Base-by-base conservation (phyloP, 2,888 invertebrate species). In the Perdita meconis region DNA sequence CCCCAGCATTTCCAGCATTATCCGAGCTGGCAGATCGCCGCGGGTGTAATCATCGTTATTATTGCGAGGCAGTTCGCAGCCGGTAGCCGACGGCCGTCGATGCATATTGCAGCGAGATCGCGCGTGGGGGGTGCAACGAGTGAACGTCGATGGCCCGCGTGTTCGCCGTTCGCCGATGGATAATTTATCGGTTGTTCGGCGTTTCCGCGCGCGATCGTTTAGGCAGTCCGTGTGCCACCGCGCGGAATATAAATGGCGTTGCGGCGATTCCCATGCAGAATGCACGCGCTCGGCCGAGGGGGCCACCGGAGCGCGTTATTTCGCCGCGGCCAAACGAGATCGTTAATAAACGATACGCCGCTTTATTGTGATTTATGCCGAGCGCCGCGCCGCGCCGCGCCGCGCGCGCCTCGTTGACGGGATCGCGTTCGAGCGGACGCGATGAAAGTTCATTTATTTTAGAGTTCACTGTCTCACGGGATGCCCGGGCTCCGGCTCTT, bases 261-360 rank as follows among this genome's bases (percentile, higher is more conserved):
- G 66, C 68, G n/a, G 70, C 70, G 67, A 78, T 83, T 79, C 72
- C 79, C 75, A 80, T 83, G 76, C 73, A 71, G 78, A 80, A 73
- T 78, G 82, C 80, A 82, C 55, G 63, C 55, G 55, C 36, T 47
- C 24, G 24, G 38, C 5, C 30, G n/a, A n/a, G n/a, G n/a, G n/a
- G 30, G 30, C 47, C 24, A n/a, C 66, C 36, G 59, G 47, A 64
- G n/a, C 71, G 65, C 64, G 64, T 68, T 77, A 63, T 65, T 64
- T 53, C 74, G 67, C 55, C 67, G 73, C 26, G 64, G 56, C 63
- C 61, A 73, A 83, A 78, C 76, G 74, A 74, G 77, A 66, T 80
- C 82, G 81, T 84, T 84, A 84, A 84, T 84, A 84, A 84, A 81
- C 73, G 83, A 84, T 79, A 68, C 74, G 78, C 64, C 72, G 78